These are phyloP conservation scores for Morpho achilles DNA, from an alignment of 2,888 invertebrate species.

Conservation along the genomic window DNA sequence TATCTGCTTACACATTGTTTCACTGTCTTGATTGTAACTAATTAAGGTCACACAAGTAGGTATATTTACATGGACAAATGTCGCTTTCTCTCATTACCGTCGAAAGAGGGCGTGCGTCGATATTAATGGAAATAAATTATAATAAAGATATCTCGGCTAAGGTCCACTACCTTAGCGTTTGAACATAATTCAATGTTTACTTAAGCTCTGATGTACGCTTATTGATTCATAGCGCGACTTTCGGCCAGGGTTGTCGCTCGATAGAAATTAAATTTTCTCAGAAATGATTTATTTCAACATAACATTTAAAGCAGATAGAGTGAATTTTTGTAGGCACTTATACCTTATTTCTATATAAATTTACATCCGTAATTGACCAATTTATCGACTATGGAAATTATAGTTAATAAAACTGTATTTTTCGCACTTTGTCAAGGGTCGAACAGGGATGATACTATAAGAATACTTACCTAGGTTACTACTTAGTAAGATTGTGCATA, in stretches of 20 bases:
- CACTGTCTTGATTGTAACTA: conserved; percentile 1
- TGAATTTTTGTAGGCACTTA: too few relatives aligned
- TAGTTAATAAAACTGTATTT: too few relatives aligned
- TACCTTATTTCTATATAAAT: too few relatives aligned
- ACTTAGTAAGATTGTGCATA: too few relatives aligned
- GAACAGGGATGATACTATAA: too few relatives aligned
- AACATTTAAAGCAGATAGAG: too few relatives aligned
- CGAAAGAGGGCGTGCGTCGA: conserved; percentile 4
- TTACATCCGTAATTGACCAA: not conserved
- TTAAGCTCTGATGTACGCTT: conserved; percentile 28
- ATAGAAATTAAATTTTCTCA: too few relatives aligned
- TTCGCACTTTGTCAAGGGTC: too few relatives aligned
- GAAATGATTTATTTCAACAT: too few relatives aligned
- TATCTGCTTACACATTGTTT: not conserved
- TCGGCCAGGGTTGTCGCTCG: conserved; percentile 19
- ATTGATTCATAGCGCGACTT: conserved; percentile 29
- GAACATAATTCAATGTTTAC: conserved; percentile 28
- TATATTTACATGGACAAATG: conserved; percentile 5
- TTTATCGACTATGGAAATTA: not conserved
- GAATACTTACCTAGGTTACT: too few relatives aligned
- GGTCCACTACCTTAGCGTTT: conserved; percentile 10
- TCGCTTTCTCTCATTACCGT: conserved; percentile 22
- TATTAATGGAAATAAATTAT: conserved; percentile 29
- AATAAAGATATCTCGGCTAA: conserved; percentile 26
- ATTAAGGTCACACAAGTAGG: conserved; percentile 4